phyloP scores from a whole-genome alignment of 2,888 invertebrate species.

The Eilema caniola region DNA sequence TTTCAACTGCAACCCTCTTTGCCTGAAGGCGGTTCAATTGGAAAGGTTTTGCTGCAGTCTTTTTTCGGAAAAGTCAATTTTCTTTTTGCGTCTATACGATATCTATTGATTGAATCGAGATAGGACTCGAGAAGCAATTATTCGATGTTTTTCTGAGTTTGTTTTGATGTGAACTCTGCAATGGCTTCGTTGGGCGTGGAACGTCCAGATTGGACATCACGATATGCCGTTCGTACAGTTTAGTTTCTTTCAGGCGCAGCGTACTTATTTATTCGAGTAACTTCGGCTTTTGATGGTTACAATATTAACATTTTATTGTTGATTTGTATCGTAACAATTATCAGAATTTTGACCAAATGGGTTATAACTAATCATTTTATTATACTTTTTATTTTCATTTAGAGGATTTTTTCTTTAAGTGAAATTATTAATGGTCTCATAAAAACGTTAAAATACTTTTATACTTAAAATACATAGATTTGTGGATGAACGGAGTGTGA shows the following conservation, averaged over 20 bases:
- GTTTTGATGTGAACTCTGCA: not conserved
- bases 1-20: slow-evolving; percentile 17
- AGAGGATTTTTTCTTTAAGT: not conserved
- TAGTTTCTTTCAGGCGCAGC: not conserved
- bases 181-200: not conserved
- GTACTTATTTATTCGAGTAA: not conserved
- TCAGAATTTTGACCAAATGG: not conserved
- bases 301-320: not conserved
- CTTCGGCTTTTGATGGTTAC: not conserved
- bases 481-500: too few relatives aligned
- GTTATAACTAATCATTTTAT: not conserved
- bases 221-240: not conserved
- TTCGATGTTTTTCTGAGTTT: slow-evolving; percentile 5
- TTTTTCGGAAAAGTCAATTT: slow-evolving; percentile 1
- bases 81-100: slow-evolving; percentile 4
- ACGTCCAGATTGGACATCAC: not conserved
- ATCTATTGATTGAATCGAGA: slow-evolving; percentile 19
- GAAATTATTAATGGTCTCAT: too few relatives aligned
- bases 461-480: too few relatives aligned
- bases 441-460: too few relatives aligned
- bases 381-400: not conserved
- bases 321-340: too few relatives aligned
- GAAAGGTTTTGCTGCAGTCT: not conserved
- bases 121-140: not conserved
- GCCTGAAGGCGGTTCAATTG: not conserved